Conservation (phyloP, 2,888 invertebrate species). For the Polymixis lichenea region DNA sequence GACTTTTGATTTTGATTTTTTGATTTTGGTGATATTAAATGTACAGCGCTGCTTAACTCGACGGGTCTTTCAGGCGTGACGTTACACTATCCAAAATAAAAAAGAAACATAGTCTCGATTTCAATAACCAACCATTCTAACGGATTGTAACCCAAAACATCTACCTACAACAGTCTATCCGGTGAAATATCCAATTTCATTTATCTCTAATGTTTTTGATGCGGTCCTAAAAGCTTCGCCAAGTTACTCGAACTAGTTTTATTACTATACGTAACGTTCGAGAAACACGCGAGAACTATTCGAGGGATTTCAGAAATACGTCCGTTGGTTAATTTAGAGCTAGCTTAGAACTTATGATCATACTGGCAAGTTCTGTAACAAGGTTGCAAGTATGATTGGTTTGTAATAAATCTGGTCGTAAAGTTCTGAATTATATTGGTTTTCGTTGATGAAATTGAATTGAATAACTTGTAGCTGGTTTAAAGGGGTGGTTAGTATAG, state of each 20-base stretch:
- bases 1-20: too few relatives aligned
- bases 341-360: conserved; percentile 40
- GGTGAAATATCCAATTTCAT: conserved; percentile 47
- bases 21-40: too few relatives aligned
- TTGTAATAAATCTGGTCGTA: conserved; percentile 32
- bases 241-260: conserved; percentile 60
- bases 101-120: conserved; percentile 2
- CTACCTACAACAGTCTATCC: conserved; percentile 19
- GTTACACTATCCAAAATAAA: too few relatives aligned
- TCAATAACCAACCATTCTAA: neutral
- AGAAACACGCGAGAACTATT: conserved; percentile 59
- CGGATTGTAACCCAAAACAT: conserved; percentile 16
- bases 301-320: conserved; percentile 41
- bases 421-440: conserved; percentile 23
- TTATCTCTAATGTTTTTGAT: conserved; percentile 53
- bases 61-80: too few relatives aligned
- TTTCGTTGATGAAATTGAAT: conserved; percentile 27
- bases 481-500: neutral
- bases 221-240: conserved; percentile 47
- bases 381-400: conserved; percentile 35
- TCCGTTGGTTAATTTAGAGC: conserved; percentile 41
- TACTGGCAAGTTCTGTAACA: conserved; percentile 32
- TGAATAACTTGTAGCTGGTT: neutral
- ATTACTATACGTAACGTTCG: conserved; percentile 55
- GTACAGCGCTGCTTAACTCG: too few relatives aligned